Evolutionary conservation across 2,797 vertebrate genomes (phyloP).

Genomic region (Malurus leucopterus): DNA sequence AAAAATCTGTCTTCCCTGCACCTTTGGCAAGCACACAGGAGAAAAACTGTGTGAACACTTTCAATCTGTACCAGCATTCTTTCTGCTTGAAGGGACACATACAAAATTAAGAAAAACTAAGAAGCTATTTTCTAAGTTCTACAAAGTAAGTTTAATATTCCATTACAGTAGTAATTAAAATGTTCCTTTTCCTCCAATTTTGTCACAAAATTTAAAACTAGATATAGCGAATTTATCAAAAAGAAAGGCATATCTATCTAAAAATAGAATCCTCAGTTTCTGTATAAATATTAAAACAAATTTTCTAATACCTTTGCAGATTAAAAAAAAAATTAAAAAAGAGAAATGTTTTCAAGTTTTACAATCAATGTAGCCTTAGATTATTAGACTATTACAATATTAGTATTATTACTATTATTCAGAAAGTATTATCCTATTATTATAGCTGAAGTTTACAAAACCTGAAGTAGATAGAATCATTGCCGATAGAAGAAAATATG

Average conservation of each 20-base stretch:
- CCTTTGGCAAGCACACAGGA: slow-evolving; percentile 28
- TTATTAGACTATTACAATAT: neutral
- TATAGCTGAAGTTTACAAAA: neutral
- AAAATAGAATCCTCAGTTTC: neutral
- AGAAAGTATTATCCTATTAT: neutral
- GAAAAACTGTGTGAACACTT: slow-evolving; percentile 33
- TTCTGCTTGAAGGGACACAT: slow-evolving; percentile 40
- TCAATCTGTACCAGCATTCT: slow-evolving; percentile 21
- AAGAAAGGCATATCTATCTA: neutral
- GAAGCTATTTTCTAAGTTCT: neutral
- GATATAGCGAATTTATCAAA: neutral
- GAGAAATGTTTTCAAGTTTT: neutral
- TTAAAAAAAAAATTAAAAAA: neutral
- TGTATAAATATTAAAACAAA: neutral
- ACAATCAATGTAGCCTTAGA: neutral
- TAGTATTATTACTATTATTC: neutral
- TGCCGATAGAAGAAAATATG: neutral
- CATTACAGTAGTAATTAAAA: neutral
- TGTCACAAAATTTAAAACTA: neutral
- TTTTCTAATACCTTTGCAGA: neutral
- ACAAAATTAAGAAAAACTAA: neutral
- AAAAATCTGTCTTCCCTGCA: slow-evolving; percentile 28
- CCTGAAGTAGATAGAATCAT: neutral
- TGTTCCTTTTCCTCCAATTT: neutral
- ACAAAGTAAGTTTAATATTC: neutral